Evolutionary conservation across 2,888 invertebrate genomes (phyloP), one percentile per base, ranked within the genome.

Genomic region (Lapara coniferarum): DNA sequence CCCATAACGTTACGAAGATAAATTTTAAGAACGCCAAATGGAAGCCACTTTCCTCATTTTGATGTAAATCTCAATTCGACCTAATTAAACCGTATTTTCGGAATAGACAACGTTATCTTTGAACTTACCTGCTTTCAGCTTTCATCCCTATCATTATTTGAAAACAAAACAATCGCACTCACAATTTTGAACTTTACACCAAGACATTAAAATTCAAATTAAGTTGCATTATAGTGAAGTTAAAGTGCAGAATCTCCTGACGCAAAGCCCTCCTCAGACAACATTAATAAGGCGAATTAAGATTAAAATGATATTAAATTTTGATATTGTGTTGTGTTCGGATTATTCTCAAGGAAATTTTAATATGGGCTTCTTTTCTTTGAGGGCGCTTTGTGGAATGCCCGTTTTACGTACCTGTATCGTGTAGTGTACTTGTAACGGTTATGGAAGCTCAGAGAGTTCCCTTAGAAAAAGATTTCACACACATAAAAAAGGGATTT

Each of bases 241-340:
- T 69, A 77, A 85, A 81, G 78, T 80, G 76, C 80, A 82, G 82
- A 83, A 82, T 86, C 85, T 81, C 77, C 76, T 80, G 77, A 78
- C 77, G 73, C 70, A 67, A 81, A 82, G 83, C 90, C 90, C 89
- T 89, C 88, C 89, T 90, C 85, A 84, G 90, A 85, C 82, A 87
- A 87, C 88, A 89, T 91, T 93, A 92, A 92, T 92, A 93, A 93
- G 91, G 83, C 89, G 91, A 89, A 92, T 92, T 92, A 92, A 93
- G 93, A 93, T 93, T 93, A 93, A 91, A 92, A 92, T 91, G 89
- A 93, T 93, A 93, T 93, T 93, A 93, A 93, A 93, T 92, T 93
- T 92, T 93, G 89, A 93, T 92, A 92, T 93, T 93, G 91, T 93
- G 92, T 91, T 92, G 91, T 88, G 85, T 91, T 87, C 89, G 92